phyloP scores from a whole-genome alignment of 2,888 invertebrate species.

The Plagodis pulveraria region DNA sequence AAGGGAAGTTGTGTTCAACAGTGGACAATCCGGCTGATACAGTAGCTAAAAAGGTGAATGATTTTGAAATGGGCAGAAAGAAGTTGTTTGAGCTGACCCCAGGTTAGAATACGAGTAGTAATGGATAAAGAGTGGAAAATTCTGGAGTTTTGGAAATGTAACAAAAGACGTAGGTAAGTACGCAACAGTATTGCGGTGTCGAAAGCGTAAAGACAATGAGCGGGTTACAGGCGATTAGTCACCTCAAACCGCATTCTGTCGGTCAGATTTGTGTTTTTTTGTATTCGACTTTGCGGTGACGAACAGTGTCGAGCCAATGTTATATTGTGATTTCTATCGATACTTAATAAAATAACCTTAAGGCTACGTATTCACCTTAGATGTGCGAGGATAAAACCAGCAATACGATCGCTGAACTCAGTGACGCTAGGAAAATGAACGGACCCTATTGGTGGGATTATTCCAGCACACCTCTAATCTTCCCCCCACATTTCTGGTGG shows the following conservation, averaged over 20 bases:
- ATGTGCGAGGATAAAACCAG: not conserved
- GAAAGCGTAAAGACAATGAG: conserved; percentile 46
- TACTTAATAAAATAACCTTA: too few relatives aligned
- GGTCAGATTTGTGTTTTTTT: conserved; percentile 46
- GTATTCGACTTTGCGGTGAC: conserved; percentile 42
- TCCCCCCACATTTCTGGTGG: too few relatives aligned
- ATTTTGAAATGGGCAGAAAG: not conserved
- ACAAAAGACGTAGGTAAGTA: conserved; percentile 24
- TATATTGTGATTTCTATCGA: conserved; percentile 11
- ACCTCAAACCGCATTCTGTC: conserved; percentile 16
- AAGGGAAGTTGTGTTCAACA: too few relatives aligned
- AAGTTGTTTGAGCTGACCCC: not conserved
- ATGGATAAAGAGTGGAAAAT: conserved; percentile 18
- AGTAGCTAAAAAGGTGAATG: too few relatives aligned
- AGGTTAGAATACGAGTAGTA: not conserved
- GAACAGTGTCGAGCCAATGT: conserved; percentile 30
- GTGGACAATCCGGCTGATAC: too few relatives aligned
- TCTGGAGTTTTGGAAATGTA: conserved; percentile 23
- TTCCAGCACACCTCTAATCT: not conserved
- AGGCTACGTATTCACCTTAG: too few relatives aligned
- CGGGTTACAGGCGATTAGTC: conserved; percentile 47
- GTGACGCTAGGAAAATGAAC: too few relatives aligned
- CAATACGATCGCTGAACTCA: not conserved
- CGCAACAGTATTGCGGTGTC: conserved; percentile 33
- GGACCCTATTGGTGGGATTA: conserved; percentile 4